Evolutionary conservation across 2,888 invertebrate species (phyloP).

Genomic region (Unio delphinus): DNA sequence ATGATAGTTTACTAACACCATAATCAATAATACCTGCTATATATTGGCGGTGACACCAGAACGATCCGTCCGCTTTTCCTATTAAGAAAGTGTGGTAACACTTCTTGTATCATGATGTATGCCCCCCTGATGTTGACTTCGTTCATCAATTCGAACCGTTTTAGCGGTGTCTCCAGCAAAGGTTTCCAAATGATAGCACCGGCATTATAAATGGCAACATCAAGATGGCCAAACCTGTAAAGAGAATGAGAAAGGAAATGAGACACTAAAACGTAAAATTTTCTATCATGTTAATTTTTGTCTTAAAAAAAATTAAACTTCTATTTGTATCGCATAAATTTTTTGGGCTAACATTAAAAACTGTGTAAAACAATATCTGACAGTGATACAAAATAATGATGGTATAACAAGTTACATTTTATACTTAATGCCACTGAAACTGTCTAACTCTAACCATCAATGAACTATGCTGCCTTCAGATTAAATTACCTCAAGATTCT

Average conservation of each 20-base stretch:
- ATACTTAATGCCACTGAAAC: no score
- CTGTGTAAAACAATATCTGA: no score
- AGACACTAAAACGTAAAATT: no score
- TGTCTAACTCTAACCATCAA: no score
- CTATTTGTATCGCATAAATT: no score
- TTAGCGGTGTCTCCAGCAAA: constrained; percentile 56
- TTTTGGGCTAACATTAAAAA: no score
- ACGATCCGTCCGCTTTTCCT: constrained; percentile 50
- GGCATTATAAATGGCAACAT: constrained; percentile 86
- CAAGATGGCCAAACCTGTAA: constrained; percentile 79
- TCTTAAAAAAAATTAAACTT: no score
- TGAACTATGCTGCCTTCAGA: no score
- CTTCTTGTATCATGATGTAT: constrained; percentile 72
- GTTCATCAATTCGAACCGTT: constrained; percentile 57
- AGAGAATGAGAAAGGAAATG: not conserved
- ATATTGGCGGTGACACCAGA: constrained; percentile 61
- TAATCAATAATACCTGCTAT: constrained; percentile 46
- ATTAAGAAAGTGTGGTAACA: constrained; percentile 51
- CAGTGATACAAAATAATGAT: no score
- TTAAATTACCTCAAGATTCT: no score
- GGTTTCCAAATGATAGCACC: constrained; percentile 79
- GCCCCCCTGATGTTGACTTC: constrained; percentile 74
- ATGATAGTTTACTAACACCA: not conserved
- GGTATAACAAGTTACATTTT: no score
- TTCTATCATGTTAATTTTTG: no score